Conservation (phyloP, 2,797 vertebrate species). For the Meriones psammophilus region DNA sequence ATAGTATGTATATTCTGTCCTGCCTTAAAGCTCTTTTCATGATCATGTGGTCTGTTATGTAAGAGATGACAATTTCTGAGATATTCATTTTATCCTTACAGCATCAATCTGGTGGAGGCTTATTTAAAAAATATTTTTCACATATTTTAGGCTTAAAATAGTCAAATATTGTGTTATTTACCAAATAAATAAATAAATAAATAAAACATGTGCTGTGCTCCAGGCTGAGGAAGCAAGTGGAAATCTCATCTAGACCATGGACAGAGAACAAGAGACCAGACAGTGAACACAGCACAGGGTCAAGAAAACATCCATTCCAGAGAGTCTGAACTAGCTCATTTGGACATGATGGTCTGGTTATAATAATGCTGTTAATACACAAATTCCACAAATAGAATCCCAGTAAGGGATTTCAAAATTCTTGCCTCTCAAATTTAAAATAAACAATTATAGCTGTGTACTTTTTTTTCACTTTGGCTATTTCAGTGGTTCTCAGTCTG, state of each 20-base stretch:
- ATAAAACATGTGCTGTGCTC: constrained; percentile 22
- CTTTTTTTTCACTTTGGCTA: background rate
- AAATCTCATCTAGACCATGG: constrained; percentile 56
- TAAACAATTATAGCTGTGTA: background rate
- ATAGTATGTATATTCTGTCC: background rate
- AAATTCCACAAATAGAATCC: background rate
- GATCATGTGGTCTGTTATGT: background rate
- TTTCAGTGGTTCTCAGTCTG: background rate
- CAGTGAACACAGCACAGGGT: background rate
- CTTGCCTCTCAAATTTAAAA: background rate
- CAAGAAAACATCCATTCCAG: constrained; percentile 12
- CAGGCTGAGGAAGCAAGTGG: constrained; percentile 48
- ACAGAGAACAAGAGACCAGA: background rate
- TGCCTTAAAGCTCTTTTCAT: background rate
- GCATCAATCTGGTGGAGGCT: constrained; percentile 11
- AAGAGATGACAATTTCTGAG: background rate
- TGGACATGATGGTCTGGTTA: background rate
- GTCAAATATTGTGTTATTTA: constrained; percentile 53
- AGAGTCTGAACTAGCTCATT: constrained; percentile 24
- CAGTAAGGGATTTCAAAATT: constrained; percentile 18
- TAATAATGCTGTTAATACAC: background rate
- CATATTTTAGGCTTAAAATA: constrained; percentile 29
- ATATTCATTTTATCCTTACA: constrained; percentile 5
- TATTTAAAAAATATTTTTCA: background rate
- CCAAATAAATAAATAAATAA: background rate